Conservation (phyloP, 2,113 vertebrate genomes). For the Sarotherodon lohbergeri region DNA sequence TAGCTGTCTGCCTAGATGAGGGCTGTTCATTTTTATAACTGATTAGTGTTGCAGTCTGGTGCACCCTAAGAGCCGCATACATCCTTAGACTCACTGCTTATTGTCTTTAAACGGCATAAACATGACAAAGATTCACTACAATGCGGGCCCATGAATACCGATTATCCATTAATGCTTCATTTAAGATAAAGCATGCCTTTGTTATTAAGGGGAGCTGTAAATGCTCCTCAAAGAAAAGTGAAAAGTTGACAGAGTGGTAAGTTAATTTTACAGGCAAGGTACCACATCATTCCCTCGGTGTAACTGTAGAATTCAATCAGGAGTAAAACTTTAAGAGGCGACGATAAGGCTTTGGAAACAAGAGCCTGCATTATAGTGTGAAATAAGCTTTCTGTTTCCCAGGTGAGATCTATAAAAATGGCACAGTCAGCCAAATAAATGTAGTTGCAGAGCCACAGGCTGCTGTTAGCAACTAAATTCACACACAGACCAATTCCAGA, state of each 20-base stretch:
- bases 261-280: constrained; percentile 8
- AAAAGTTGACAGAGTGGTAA: neutral
- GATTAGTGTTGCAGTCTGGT: neutral
- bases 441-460: neutral
- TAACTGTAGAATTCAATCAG: neutral
- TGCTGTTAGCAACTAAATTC: neutral
- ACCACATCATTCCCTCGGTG: neutral
- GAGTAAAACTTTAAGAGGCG: neutral
- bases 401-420: neutral
- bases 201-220: neutral
- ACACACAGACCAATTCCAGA: neutral
- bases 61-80: neutral
- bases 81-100: neutral
- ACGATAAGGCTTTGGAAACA: neutral
- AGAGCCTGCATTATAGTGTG: neutral
- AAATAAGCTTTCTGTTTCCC: neutral
- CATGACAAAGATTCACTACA: neutral
- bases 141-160: neutral
- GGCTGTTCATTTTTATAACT: neutral
- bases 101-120: neutral
- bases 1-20: neutral
- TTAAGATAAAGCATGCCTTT: neutral
- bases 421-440: neutral
- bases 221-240: neutral
- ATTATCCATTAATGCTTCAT: neutral